These are phyloP conservation scores for Drosophila erecta DNA, from an alignment of 1,140 invertebrate genomes.

Conservation along the genomic window DNA sequence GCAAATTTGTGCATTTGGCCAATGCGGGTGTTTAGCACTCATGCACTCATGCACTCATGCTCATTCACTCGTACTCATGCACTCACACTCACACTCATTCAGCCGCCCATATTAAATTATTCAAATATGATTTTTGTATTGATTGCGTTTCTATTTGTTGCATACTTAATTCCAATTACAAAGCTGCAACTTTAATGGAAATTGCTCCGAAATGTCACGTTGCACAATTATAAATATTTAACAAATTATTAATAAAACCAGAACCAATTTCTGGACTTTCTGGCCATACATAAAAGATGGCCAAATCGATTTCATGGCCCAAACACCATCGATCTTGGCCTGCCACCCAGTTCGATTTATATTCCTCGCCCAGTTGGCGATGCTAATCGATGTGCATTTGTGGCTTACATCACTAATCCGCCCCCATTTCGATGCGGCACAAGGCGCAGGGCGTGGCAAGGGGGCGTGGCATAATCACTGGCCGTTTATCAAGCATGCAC, in stretches of 20 bases:
- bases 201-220: background rate
- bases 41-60: background rate
- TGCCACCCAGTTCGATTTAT: slow-evolving; percentile 10
- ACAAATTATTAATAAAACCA: too few relatives aligned
- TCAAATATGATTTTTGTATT: slow-evolving; percentile 13
- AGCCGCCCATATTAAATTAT: slow-evolving; percentile 17
- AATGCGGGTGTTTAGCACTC: background rate
- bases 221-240: background rate
- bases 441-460: background rate
- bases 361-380: slow-evolving; percentile 11
- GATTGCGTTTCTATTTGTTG: background rate
- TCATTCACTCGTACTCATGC: too few relatives aligned
- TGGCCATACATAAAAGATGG: too few relatives aligned
- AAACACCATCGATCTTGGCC: slow-evolving; percentile 22
- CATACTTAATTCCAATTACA: slow-evolving; percentile 4
- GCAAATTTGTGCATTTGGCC: slow-evolving; percentile 22
- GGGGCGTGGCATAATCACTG: slow-evolving; percentile 46
- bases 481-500: slow-evolving; percentile 54
- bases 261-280: too few relatives aligned
- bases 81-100: too few relatives aligned
- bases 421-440: background rate
- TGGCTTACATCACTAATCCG: slow-evolving; percentile 35
- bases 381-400: slow-evolving; percentile 43
- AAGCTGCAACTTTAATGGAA: background rate
- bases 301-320: background rate